Conservation (phyloP, 2,888 invertebrate genomes). For the Heteromurus nitidus region DNA sequence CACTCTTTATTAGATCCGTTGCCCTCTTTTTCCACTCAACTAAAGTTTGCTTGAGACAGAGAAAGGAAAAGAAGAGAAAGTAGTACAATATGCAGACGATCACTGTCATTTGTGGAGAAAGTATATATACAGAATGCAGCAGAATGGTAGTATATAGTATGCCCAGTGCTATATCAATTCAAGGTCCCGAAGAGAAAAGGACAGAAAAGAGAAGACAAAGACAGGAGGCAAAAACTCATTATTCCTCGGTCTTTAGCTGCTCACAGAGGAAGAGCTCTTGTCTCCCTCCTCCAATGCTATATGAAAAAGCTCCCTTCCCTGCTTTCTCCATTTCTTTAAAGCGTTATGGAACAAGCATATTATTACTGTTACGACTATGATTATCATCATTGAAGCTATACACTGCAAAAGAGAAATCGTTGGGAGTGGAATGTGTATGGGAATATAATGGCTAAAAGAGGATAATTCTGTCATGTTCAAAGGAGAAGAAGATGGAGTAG, state of each 20-base stretch:
- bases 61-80: conserved; percentile 10
- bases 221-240: conserved; percentile 47
- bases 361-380: conserved; percentile 38
- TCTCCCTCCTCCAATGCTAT: too few relatives aligned
- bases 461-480: background rate
- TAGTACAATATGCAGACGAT: too few relatives aligned
- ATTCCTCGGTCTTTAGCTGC: conserved; percentile 19
- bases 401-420: background rate
- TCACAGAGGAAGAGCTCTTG: background rate
- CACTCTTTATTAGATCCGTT: conserved; percentile 42
- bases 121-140: background rate
- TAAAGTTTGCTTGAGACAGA: conserved; percentile 6
- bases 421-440: background rate
- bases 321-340: conserved; percentile 25
- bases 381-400: conserved; percentile 30
- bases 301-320: conserved; percentile 27
- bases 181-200: conserved; percentile 23
- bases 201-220: conserved; percentile 37
- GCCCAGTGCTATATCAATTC: conserved; percentile 7
- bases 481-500: background rate
- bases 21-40: conserved; percentile 39
- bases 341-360: conserved; percentile 28
- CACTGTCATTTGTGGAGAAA: too few relatives aligned
- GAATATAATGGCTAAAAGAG: background rate
- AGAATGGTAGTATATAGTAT: background rate